Percentiles rank a stretch among this genome's conserved stretches.
Evolutionary conservation across 1,140 invertebrate genomes (phyloP).

Genomic region (Heterodera carotae): DNA sequence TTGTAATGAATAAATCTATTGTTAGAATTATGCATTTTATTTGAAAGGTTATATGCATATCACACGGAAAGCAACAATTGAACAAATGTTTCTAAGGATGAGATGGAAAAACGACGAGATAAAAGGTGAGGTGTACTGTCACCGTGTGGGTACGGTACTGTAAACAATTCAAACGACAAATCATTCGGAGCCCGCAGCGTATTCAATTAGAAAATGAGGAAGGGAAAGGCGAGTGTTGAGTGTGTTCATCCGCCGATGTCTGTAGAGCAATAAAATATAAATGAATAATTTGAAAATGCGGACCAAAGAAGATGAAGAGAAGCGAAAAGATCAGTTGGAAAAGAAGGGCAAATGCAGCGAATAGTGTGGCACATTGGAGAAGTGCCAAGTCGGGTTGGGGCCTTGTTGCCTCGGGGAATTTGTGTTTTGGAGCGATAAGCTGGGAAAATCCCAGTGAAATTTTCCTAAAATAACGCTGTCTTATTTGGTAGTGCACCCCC

Average conservation of each 20-base stretch:
- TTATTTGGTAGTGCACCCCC: too few relatives aligned
- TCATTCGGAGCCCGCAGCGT: neutral
- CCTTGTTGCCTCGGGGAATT: neutral
- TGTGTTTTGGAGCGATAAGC: neutral
- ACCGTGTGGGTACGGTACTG: neutral
- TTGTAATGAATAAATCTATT: too few relatives aligned
- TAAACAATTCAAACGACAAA: neutral
- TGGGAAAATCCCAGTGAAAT: neutral
- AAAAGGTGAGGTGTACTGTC: too few relatives aligned
- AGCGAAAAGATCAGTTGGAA: neutral
- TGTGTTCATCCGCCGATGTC: too few relatives aligned
- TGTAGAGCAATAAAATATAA: too few relatives aligned
- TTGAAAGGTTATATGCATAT: too few relatives aligned
- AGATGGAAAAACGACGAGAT: neutral
- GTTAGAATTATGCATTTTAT: too few relatives aligned
- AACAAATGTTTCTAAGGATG: neutral
- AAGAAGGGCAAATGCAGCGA: constrained; percentile 21
- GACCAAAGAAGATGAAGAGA: neutral
- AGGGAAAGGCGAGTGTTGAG: neutral
- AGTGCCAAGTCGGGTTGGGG: neutral
- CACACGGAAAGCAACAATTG: too few relatives aligned
- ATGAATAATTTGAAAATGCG: too few relatives aligned
- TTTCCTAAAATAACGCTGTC: neutral
- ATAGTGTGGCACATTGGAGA: constrained; percentile 7
- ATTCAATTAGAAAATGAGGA: neutral